Evolutionary conservation across 2,113 vertebrate genomes (phyloP), one percentile per base, ranked within the genome.

Genomic region (Paramisgurnus dabryanus): DNA sequence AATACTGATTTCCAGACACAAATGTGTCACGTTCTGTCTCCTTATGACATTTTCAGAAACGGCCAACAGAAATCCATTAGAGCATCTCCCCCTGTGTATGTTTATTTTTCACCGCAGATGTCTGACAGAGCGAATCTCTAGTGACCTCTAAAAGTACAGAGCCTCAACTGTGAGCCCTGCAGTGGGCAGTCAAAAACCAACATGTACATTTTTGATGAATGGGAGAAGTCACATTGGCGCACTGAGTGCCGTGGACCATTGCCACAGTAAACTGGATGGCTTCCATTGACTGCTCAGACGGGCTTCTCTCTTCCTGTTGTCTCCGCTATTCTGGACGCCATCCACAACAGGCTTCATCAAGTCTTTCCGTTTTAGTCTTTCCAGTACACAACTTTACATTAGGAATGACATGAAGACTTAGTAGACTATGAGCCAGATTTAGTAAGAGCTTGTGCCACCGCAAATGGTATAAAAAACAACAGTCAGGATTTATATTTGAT

Each of bases 61-160:
- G 40, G 43, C 7, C 55, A 40, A 15, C n/a, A 22, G 11, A 45
- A 60, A 10, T 60, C 71, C 71, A 74, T 74, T 60, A 74, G n/a
- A 45, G 11, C 17, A 60, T 61, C 40, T 74, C 71, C 70, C 71
- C 13, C n/a, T 60, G 55, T 13, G 71, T 74, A 45, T 22, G 40
- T 60, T 45, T 61, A 22, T 61, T 45, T 22, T 75, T 8, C 41
- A 34, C 60, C 58, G 45, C 57, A 45, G 55, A 75, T 57, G n/a
- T 60, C 55, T 49, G 41, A 75, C 58, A 49, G 72, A 63, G 39
- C 7, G 72, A 75, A 75, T 64, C 72, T 22, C 72, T 10, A 7
- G 58, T 75, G 72, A 75, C 58, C 72, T 75, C 58, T 75, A 22
- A 75, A 75, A 75, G 43, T n/a, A 61, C 58, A 63, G 43, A 49